phyloP scores from a whole-genome alignment of 64 coral and sea anemone genomes.

The Actinia equina region DNA sequence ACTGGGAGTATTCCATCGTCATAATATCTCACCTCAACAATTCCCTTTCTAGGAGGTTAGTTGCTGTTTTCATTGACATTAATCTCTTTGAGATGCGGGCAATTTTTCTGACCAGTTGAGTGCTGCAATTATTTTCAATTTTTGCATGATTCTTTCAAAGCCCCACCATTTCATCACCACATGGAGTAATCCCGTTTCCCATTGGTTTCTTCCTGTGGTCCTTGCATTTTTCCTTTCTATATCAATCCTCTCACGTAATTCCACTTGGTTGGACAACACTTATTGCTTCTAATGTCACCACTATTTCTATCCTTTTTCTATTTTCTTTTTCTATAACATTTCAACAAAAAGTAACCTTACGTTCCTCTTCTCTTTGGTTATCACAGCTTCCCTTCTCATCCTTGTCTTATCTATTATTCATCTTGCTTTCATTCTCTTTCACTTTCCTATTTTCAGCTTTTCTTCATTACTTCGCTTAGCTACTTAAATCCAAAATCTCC shows the following conservation, averaged over 20 bases:
- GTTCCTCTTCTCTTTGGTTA: slow-evolving; percentile 16
- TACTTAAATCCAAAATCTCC: slow-evolving; percentile 6
- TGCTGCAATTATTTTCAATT: neutral
- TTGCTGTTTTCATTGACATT: neutral
- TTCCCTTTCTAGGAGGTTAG: neutral
- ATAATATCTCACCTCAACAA: neutral
- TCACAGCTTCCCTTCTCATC: neutral
- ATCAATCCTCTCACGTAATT: neutral
- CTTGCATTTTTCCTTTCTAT: neutral
- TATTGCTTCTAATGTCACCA: neutral
- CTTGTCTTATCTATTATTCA: slow-evolving; percentile 15
- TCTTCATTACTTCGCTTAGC: neutral
- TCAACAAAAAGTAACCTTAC: neutral
- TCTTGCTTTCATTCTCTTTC: slow-evolving; percentile 10
- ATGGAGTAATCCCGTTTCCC: neutral
- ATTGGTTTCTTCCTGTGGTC: slow-evolving; percentile 20
- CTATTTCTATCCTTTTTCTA: neutral
- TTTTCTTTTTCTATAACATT: neutral
- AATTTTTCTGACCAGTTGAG: neutral
- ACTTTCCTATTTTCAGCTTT: slow-evolving; percentile 9
- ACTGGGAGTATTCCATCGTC: neutral
- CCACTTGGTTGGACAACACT: neutral
- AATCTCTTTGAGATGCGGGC: neutral
- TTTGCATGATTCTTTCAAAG: neutral
- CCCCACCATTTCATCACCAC: no score